These are phyloP conservation scores for Sclerurus mexicanus DNA, from an alignment of 2,113 vertebrate species.

Conservation along the genomic window DNA sequence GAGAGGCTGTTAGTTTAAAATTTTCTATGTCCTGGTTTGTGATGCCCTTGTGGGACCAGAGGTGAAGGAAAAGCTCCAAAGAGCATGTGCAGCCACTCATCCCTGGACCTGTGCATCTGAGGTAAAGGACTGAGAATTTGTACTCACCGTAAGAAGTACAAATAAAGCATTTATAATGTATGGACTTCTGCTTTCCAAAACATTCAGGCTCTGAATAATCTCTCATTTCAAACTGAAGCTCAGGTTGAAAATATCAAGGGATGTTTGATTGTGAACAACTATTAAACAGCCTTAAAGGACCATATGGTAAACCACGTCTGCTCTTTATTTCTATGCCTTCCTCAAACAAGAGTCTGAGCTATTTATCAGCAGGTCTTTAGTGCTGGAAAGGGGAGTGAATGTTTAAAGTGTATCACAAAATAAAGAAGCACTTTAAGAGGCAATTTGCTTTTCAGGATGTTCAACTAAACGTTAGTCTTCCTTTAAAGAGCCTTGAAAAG, in stretches of 20 bases:
- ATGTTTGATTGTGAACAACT: neutral
- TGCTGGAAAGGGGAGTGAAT: neutral
- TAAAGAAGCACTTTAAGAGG: conserved; percentile 5
- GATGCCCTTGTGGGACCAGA: neutral
- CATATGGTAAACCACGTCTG: neutral
- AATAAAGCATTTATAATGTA: neutral
- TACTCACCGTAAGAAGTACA: neutral
- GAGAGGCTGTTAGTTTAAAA: neutral
- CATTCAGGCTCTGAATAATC: neutral
- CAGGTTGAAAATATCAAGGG: conserved; percentile 19
- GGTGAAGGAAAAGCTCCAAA: neutral
- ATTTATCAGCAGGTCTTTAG: conserved; percentile 21
- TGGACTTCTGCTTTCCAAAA: neutral
- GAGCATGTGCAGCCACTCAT: neutral
- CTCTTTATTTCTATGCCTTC: neutral
- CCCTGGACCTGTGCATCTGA: neutral
- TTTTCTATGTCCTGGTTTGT: accelerated
- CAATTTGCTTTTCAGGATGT: conserved; percentile 8
- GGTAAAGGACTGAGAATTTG: neutral
- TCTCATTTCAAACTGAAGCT: conserved; percentile 11
- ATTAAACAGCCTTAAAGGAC: conserved; percentile 10
- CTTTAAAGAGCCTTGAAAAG: conserved; percentile 5
- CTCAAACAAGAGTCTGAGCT: neutral
- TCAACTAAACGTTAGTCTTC: conserved; percentile 30
- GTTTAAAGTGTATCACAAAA: conserved; percentile 20